A percentile compares a stretch with the other conserved stretches of the same genome.
These are phyloP conservation scores for Drosophila paramelanica DNA, from an alignment of 2,888 invertebrate species.

Conservation along the genomic window DNA sequence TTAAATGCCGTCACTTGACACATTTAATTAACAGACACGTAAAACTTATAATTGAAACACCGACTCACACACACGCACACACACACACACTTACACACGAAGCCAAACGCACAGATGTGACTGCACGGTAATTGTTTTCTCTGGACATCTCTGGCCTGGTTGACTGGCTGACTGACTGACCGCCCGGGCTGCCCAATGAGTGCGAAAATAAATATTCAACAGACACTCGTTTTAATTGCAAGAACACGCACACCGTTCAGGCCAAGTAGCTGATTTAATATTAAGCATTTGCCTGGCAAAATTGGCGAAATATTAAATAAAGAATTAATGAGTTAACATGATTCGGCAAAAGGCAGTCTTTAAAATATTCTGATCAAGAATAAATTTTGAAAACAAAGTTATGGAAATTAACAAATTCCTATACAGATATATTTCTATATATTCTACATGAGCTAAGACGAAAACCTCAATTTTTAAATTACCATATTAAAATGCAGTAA, in stretches of 20 bases:
- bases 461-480: too few species aligned
- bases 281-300: background rate
- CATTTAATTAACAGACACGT: slow-evolving; percentile 81
- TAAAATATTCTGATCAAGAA: too few species aligned
- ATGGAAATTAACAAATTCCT: too few species aligned
- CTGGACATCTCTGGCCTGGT: slow-evolving; percentile 15
- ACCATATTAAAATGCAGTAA: too few species aligned
- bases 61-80: slow-evolving; percentile 11
- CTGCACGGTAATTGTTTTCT: slow-evolving; percentile 61
- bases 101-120: slow-evolving; percentile 34
- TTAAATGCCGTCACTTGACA: slow-evolving; percentile 81
- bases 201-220: slow-evolving; percentile 69
- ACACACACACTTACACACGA: slow-evolving; percentile 3
- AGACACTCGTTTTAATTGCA: slow-evolving; percentile 66
- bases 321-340: background rate
- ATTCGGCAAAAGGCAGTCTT: background rate
- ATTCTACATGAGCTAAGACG: too few species aligned
- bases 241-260: slow-evolving; percentile 46
- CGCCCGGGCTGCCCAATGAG: slow-evolving; percentile 37
- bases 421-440: too few species aligned
- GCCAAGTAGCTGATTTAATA: slow-evolving; percentile 12
- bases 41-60: slow-evolving; percentile 73
- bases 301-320: slow-evolving; percentile 4
- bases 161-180: slow-evolving; percentile 16
- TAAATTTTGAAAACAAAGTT: too few species aligned